Base-by-base conservation (phyloP, 2,888 invertebrate genomes). In the Pseudoips prasinana region DNA sequence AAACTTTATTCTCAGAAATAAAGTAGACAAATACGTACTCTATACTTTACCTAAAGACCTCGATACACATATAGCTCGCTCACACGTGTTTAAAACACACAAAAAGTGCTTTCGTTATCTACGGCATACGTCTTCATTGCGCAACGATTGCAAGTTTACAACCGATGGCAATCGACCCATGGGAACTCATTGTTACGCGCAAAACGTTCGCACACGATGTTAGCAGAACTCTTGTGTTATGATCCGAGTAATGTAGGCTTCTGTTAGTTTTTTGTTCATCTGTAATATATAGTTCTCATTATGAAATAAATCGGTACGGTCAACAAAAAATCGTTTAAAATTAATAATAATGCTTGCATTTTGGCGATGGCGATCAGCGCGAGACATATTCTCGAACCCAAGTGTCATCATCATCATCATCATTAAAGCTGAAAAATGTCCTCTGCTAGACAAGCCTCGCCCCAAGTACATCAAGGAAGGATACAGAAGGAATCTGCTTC, bases 91-190 rank as follows among this genome's bases (percentile, higher is more conserved):
- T 62, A 45, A 54, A 63, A 58, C 47, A 62, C 45, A 71, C 70
- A 83, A 83, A 85, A 85, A 82, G 67, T 70, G 68, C 73, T 80
- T 80, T 79, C 77, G 70, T 79, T 83, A 75, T 79, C 75, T 81
- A 36, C 55, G 45, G 63, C 63, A 77, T 66, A 73, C 78, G 81
- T 81, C 80, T 81, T 76, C 77, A 35, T 87, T 86, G 80, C 84
- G 78, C 74, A 84, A 86, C 60, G 44, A 48, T 67, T 67, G 70
- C 79, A 79, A 79, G 78, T 83, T 82, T 77, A 82, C 72, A 53
- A 63, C 60, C 55, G 83, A 80, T 81, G 76, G 69, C 77, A 78
- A 84, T 81, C 82, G 69, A 75, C 73, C 74, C 76, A 78, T 83
- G 84, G 72, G 84, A 83, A 83, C 53, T 49, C 50, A 82, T 83